Percentiles rank a stretch among this genome's conserved stretches.
phyloP scores from a whole-genome alignment of 2,888 invertebrate species.

The Crioceris asparagi region DNA sequence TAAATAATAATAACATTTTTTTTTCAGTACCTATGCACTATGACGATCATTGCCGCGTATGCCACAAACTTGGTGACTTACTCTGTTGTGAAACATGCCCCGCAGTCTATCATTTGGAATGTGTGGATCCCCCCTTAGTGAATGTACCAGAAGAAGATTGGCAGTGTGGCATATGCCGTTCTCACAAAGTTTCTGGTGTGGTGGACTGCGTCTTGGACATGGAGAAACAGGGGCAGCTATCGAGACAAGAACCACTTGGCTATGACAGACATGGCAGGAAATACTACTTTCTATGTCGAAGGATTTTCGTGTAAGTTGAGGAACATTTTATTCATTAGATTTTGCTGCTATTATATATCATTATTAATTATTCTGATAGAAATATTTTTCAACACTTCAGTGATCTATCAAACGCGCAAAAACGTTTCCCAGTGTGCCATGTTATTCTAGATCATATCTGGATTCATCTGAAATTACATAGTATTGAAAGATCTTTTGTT shows the following conservation, averaged over 20 bases:
- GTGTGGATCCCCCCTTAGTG: conserved; percentile 87
- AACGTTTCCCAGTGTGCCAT: too few relatives aligned
- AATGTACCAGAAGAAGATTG: conserved; percentile 96
- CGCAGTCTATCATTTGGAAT: conserved; percentile 94
- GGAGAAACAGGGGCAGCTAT: conserved; percentile 83
- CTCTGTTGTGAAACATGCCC: conserved; percentile 97
- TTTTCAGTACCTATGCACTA: conserved; percentile 69
- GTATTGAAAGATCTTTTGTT: too few relatives aligned
- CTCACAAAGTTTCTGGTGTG: conserved; percentile 85
- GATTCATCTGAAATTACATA: too few relatives aligned
- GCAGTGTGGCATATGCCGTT: conserved; percentile 90
- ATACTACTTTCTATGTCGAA: conserved; percentile 91
- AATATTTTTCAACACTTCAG: too few relatives aligned
- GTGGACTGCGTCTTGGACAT: conserved; percentile 85
- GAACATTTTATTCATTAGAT: too few relatives aligned
- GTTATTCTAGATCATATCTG: too few relatives aligned
- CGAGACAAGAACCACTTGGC: conserved; percentile 89
- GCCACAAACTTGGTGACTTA: conserved; percentile 86
- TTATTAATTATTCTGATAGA: too few relatives aligned
- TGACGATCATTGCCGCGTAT: conserved; percentile 86
- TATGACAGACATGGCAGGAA: conserved; percentile 93
- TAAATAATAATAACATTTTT: conserved; percentile 3
- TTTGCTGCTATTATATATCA: too few relatives aligned
- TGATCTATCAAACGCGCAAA: too few relatives aligned
- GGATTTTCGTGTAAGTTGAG: conserved; percentile 89